phyloP scores from a whole-genome alignment of 2,797 vertebrate species.

The Carapus acus region DNA sequence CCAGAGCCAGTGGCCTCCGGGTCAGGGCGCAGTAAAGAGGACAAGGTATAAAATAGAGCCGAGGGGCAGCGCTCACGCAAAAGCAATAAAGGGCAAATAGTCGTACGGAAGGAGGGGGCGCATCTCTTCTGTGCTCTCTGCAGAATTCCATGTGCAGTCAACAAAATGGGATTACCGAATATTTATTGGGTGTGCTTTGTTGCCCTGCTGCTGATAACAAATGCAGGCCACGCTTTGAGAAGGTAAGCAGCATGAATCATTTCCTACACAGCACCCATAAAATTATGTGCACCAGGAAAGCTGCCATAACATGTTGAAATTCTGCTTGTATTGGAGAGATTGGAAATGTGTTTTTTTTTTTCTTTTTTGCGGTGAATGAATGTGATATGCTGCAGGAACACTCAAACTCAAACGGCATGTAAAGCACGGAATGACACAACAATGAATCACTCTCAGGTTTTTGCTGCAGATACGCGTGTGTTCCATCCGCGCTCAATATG shows the following conservation, averaged over 20 bases:
- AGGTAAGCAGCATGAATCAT: slow-evolving; percentile 53
- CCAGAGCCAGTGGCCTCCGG: slow-evolving; percentile 35
- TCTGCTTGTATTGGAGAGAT: neutral
- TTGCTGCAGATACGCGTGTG: slow-evolving; percentile 32
- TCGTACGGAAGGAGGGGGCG: slow-evolving; percentile 4
- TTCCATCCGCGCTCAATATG: slow-evolving; percentile 27
- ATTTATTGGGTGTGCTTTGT: slow-evolving; percentile 52
- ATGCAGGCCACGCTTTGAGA: slow-evolving; percentile 49
- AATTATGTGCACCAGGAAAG: neutral
- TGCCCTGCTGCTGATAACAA: slow-evolving; percentile 39
- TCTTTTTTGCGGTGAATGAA: too few species aligned
- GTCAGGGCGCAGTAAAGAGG: slow-evolving; percentile 31
- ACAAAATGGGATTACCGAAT: slow-evolving; percentile 38
- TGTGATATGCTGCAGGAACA: neutral
- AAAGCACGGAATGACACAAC: slow-evolving; percentile 25
- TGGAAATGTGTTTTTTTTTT: too few species aligned
- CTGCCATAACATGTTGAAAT: neutral
- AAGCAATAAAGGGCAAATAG: slow-evolving; percentile 16
- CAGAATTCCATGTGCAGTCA: neutral
- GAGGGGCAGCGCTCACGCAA: slow-evolving; percentile 7
- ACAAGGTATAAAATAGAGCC: slow-evolving; percentile 60
- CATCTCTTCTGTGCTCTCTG: neutral
- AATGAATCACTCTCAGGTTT: slow-evolving; percentile 24
- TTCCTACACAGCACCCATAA: too few species aligned
- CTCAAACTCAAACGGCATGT: slow-evolving; percentile 18